These are phyloP conservation scores for Petromus typicus DNA, from an alignment of 2,113 vertebrate genomes.

Conservation along the genomic window DNA sequence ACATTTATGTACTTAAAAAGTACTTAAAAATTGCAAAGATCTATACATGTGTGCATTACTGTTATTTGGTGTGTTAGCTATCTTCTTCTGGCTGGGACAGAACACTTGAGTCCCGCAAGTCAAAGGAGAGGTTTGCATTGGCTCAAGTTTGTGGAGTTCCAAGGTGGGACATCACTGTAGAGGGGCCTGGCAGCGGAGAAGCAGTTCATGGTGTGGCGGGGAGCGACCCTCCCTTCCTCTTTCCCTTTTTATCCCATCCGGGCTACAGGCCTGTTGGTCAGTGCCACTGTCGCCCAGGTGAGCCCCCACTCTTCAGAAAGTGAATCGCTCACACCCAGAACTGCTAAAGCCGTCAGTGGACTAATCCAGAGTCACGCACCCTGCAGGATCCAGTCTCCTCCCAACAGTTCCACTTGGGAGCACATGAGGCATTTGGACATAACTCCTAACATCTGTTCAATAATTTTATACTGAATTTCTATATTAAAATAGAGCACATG, in stretches of 20 bases:
- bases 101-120: background rate
- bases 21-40: background rate
- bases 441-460: background rate
- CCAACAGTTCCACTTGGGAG: background rate
- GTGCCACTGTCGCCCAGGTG: background rate
- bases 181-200: background rate
- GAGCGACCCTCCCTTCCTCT: background rate
- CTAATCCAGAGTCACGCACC: background rate
- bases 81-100: background rate
- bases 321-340: background rate
- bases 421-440: background rate
- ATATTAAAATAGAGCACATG: background rate
- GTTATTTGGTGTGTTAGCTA: background rate
- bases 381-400: background rate
- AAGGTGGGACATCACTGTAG: background rate
- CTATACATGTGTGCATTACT: background rate
- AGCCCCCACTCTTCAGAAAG: background rate
- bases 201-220: background rate
- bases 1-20: conserved; percentile 8
- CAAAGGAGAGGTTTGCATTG: background rate
- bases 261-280: background rate
- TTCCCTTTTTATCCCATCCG: background rate
- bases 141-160: background rate
- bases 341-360: background rate
- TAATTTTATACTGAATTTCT: conserved; percentile 16